A percentile compares a stretch with the other conserved stretches of the same genome.
These are phyloP conservation scores for Ophion costatus DNA, from an alignment of 2,888 invertebrate genomes.

Conservation along the genomic window DNA sequence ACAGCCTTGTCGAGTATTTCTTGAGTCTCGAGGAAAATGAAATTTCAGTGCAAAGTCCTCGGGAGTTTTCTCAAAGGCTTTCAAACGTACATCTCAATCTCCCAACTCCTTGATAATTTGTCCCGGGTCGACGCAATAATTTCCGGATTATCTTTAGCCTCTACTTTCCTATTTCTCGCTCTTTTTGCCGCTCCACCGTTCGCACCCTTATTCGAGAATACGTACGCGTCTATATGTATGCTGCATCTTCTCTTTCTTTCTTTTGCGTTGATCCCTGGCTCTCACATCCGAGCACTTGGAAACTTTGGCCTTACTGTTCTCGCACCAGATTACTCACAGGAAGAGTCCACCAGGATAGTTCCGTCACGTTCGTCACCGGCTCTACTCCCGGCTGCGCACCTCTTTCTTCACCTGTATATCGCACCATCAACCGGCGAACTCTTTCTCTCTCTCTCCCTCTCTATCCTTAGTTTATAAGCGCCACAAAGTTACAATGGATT, in stretches of 20 bases:
- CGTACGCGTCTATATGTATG: conserved; percentile 1
- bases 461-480: not conserved
- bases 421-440: conserved; percentile 43
- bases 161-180: conserved; percentile 27
- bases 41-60: conserved; percentile 27
- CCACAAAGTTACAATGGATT: conserved; percentile 46
- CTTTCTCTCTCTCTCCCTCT: not conserved
- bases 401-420: conserved; percentile 38
- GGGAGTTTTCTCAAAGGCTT: conserved; percentile 32
- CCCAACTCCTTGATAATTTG: conserved; percentile 46
- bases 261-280: conserved; percentile 13
- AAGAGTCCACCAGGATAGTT: conserved; percentile 38
- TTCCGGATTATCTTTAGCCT: conserved; percentile 54
- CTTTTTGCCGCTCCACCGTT: not conserved
- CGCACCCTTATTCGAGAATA: not conserved
- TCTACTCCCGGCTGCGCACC: conserved; percentile 26
- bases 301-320: conserved; percentile 59
- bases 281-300: conserved; percentile 49
- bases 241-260: not conserved
- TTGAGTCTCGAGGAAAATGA: conserved; percentile 42
- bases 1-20: conserved; percentile 28
- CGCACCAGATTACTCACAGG: conserved; percentile 8
- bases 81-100: conserved; percentile 19
- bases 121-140: conserved; percentile 48
- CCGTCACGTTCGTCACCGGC: conserved; percentile 47